A percentile compares a stretch with the other conserved stretches of the same genome.
phyloP scores from a whole-genome alignment of 1,140 invertebrate genomes.

The Plodia interpunctella region DNA sequence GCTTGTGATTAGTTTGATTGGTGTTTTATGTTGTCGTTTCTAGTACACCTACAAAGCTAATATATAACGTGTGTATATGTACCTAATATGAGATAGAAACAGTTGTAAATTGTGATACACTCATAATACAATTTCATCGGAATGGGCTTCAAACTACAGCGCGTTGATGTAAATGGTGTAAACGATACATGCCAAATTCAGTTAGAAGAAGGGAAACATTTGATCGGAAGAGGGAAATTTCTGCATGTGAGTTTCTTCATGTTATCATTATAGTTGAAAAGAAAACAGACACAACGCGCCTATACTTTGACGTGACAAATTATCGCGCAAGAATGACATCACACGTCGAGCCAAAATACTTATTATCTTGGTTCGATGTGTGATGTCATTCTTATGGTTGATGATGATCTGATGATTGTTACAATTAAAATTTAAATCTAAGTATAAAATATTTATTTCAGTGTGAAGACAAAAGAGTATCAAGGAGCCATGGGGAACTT shows the following conservation, averaged over 20 bases:
- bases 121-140: not conserved
- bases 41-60: too few relatives aligned
- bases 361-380: too few relatives aligned
- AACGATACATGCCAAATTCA: conserved; percentile 42
- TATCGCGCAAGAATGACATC: too few relatives aligned
- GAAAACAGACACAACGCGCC: too few relatives aligned
- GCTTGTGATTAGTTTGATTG: too few relatives aligned
- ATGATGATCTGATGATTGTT: too few relatives aligned
- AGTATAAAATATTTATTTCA: conserved; percentile 28
- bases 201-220: conserved; percentile 38
- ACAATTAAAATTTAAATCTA: not conserved
- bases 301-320: too few relatives aligned
- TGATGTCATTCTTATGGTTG: too few relatives aligned
- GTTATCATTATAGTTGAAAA: not conserved
- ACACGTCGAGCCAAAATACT: too few relatives aligned
- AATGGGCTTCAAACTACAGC: conserved; percentile 55
- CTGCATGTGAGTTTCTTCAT: conserved; percentile 43
- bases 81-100: too few relatives aligned
- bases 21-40: too few relatives aligned
- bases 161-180: conserved; percentile 38
- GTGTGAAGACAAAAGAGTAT: conserved; percentile 58
- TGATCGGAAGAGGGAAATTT: conserved; percentile 54
- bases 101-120: not conserved
- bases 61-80: too few relatives aligned
- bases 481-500: conserved; percentile 55